phyloP scores from a whole-genome alignment of 2,888 invertebrate species.

The Junonia oenone region DNA sequence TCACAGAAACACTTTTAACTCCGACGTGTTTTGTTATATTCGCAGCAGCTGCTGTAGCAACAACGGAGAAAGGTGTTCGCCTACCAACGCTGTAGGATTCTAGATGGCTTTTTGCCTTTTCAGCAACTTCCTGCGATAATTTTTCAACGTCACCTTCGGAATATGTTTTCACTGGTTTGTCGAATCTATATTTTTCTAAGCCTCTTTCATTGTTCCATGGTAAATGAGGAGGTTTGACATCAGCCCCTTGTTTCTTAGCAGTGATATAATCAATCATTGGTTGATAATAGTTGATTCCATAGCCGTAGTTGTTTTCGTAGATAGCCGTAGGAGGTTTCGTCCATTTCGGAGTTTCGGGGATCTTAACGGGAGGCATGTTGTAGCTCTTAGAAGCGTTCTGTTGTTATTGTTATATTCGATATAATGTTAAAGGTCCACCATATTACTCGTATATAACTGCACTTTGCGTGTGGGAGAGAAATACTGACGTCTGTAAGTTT shows the following conservation, averaged over 20 bases:
- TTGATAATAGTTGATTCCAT: constrained; percentile 90
- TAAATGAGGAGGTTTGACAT: constrained; percentile 81
- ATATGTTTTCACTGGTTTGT: constrained; percentile 82
- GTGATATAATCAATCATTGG: constrained; percentile 93
- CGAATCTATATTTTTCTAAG: constrained; percentile 83
- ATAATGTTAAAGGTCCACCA: constrained; percentile 41
- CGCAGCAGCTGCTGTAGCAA: constrained; percentile 81
- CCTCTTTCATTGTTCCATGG: constrained; percentile 87
- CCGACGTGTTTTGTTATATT: constrained; percentile 83
- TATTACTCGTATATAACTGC: constrained; percentile 49
- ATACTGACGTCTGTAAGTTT: constrained; percentile 61
- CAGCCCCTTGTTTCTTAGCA: constrained; percentile 78
- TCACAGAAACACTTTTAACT: constrained; percentile 68
- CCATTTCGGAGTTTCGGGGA: constrained; percentile 69
- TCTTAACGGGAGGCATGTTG: constrained; percentile 64
- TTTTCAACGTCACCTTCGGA: constrained; percentile 83
- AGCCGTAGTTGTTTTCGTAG: constrained; percentile 91
- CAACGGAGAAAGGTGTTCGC: constrained; percentile 81
- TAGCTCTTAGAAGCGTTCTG: not conserved
- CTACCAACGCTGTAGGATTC: constrained; percentile 79
- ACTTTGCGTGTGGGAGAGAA: constrained; percentile 50
- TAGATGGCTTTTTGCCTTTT: constrained; percentile 84
- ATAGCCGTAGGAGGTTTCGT: constrained; percentile 82
- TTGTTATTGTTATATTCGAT: constrained; percentile 35
- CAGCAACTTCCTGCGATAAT: constrained; percentile 83